Evolutionary conservation across 92 coral and sea anemone species (phyloP).

Genomic region (Zoanthus sansibaricus): DNA sequence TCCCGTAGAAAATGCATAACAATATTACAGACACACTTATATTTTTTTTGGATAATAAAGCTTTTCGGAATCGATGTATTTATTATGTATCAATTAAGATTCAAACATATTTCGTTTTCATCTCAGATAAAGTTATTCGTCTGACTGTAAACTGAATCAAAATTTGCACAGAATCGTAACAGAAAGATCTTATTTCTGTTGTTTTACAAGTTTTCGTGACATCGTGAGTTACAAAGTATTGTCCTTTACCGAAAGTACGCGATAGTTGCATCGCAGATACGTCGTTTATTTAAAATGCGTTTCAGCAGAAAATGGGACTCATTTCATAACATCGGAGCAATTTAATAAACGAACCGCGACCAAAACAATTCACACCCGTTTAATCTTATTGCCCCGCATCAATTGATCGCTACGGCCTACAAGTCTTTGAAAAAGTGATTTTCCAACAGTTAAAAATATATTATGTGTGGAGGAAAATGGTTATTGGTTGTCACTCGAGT

Average conservation of each 20-base stretch:
- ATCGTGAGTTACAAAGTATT: background rate
- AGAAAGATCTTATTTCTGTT: conserved; percentile 27
- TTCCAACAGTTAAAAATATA: background rate
- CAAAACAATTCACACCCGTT: conserved; percentile 34
- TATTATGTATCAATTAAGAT: conserved; percentile 20
- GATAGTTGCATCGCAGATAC: conserved; percentile 5
- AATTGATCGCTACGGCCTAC: background rate
- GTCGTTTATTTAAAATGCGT: background rate
- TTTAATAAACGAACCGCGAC: conserved; percentile 30
- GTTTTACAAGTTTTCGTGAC: conserved; percentile 11
- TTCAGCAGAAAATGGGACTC: background rate
- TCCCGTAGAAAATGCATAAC: background rate
- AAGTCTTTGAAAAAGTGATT: background rate
- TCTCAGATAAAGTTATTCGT: background rate
- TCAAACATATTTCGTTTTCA: conserved; percentile 23
- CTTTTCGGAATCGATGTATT: conserved; percentile 18
- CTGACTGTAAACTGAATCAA: background rate
- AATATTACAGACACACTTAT: background rate
- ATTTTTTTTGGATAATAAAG: conserved; percentile 10
- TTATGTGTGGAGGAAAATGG: background rate
- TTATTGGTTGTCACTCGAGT: background rate
- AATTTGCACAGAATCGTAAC: background rate
- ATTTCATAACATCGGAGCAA: background rate
- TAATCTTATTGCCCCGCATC: conserved; percentile 30
- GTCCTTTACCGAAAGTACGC: background rate